Evolutionary conservation across 2,113 vertebrate species (phyloP).

Genomic region (Ia io): DNA sequence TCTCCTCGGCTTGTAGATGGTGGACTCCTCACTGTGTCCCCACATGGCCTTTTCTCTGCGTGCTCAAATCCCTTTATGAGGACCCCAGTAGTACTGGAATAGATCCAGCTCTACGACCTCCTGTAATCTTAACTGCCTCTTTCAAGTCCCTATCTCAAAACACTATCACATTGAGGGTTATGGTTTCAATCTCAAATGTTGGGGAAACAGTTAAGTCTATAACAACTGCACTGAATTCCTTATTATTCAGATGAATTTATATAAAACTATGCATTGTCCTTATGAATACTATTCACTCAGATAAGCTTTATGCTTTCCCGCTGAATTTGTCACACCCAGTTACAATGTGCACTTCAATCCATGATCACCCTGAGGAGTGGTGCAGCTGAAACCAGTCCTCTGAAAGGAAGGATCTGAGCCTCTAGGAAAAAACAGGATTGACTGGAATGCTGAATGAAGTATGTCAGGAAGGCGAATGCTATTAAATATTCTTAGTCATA

Average conservation of each 20-base stretch:
- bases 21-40: neutral
- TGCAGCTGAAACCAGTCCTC: slow-evolving; percentile 51
- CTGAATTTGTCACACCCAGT: slow-evolving; percentile 8
- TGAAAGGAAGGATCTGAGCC: slow-evolving; percentile 6
- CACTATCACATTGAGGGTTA: neutral
- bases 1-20: neutral
- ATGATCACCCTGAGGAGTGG: neutral
- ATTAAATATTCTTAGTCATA: slow-evolving; percentile 13
- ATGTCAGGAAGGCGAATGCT: neutral
- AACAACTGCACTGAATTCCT: neutral
- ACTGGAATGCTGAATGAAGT: slow-evolving; percentile 34
- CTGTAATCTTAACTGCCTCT: neutral
- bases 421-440: neutral
- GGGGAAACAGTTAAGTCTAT: neutral
- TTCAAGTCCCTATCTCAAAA: neutral
- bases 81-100: neutral
- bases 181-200: neutral
- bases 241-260: slow-evolving; percentile 37
- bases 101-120: neutral
- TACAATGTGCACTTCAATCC: neutral
- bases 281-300: slow-evolving; percentile 48
- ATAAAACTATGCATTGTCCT: neutral
- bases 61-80: rapidly evolving
- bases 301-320: slow-evolving; percentile 37
- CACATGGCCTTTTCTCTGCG: neutral